Conservation (phyloP, 2,888 invertebrate genomes). For the Acrobasis consociella region DNA sequence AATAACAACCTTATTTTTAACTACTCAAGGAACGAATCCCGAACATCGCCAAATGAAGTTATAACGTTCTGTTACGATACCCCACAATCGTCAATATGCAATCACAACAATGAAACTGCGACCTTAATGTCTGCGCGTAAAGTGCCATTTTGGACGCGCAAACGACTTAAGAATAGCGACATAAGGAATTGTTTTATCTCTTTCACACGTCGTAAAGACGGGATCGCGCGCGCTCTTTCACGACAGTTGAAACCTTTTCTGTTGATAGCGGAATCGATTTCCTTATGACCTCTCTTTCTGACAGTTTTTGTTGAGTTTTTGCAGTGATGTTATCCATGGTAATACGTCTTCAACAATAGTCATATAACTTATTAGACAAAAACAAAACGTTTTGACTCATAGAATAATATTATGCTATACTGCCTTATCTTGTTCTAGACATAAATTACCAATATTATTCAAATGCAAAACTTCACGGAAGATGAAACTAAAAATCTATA, state of each 20-base stretch:
- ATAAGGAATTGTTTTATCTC: conserved; percentile 82
- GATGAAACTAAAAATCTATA: neutral
- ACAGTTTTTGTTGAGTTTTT: conserved; percentile 65
- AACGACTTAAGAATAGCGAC: conserved; percentile 79
- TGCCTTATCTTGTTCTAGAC: neutral
- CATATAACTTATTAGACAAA: neutral
- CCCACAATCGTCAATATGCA: conserved; percentile 70
- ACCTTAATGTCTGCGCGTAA: conserved; percentile 73
- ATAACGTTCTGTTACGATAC: conserved; percentile 75
- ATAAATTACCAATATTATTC: neutral
- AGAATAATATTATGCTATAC: neutral
- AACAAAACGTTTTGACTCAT: neutral
- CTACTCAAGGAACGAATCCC: conserved; percentile 57
- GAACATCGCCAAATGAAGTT: conserved; percentile 70
- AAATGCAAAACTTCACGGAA: neutral
- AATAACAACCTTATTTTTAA: conserved; percentile 69
- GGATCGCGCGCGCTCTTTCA: conserved; percentile 67
- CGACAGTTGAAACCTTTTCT: conserved; percentile 62
- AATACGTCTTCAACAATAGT: conserved; percentile 74
- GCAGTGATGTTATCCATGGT: conserved; percentile 64
- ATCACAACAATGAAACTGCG: conserved; percentile 77
- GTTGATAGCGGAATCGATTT: conserved; percentile 74
- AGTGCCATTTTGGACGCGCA: conserved; percentile 72
- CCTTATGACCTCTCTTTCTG: conserved; percentile 74
- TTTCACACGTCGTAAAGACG: conserved; percentile 78